Evolutionary conservation across 2,113 vertebrate genomes (phyloP), one percentile per base, ranked within the genome.

Genomic region (Rhombomys opimus): DNA sequence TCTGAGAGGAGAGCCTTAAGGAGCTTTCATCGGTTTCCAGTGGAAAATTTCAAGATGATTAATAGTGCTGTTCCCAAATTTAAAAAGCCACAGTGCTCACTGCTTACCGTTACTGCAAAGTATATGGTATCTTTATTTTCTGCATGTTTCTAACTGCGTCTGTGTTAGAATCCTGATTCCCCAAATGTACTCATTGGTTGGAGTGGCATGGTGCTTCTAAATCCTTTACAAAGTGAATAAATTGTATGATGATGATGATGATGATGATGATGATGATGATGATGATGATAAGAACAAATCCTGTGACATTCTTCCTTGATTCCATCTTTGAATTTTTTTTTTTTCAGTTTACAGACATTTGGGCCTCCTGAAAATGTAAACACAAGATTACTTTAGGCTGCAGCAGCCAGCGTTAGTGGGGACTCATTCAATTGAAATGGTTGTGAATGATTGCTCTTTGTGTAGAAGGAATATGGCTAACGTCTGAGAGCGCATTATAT

Each of bases 391-490:
- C 57, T 23, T 63, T n/a, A 93, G 68, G 72, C 12, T 57, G 15
- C 18, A 52, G 54, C 94, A 94, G 68, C 57, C 52, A 88, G 17
- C 6, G 15, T 65, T 73, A 93, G 88, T 46, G 80, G 25, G 63
- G 65, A 87, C 46, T 91, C 93, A 93, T 68, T 95, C 61, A 41
- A 86, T 92, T 92, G 78, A 90, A 41, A 91, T 87, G 52, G 59
- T 91, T 95, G 91, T 77, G 94, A 88, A 81, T 5, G 7, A 82
- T 89, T 86, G 91, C 92, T 97, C 63, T 94, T 96, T 97, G 94
- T 95, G 61, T 89, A 89, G 73, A 95, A 90, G 57, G 81, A 80
- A 67, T 81, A 87, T 82, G 72, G 59, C 86, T 96, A 93, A 93
- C 3, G 65, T 89, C 68, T 65, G n/a, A 96, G 86, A 92, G 46